Evolutionary conservation across 1,140 invertebrate species (phyloP).

Genomic region (Drosophila subobscura): DNA sequence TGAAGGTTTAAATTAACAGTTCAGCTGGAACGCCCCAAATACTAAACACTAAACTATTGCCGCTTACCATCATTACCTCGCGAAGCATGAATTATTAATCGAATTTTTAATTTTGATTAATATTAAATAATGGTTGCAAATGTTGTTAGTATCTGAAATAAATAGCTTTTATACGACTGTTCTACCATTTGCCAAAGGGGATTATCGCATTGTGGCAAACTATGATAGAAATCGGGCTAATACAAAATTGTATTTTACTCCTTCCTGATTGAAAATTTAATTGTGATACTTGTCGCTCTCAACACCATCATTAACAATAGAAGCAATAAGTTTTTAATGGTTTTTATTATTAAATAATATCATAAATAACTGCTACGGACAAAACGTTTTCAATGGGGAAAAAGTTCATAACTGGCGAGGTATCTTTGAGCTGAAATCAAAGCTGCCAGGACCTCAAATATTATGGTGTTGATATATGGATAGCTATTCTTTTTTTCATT

Average conservation of each 20-base stretch:
- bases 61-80: no score
- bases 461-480: conserved; percentile 16
- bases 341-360: conserved; percentile 71
- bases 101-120: no score
- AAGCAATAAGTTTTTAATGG: conserved; percentile 20
- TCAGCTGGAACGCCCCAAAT: no score
- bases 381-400: conserved; percentile 57
- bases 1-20: no score
- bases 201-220: background rate
- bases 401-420: conserved; percentile 50
- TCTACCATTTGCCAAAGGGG: conserved; percentile 6
- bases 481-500: conserved; percentile 1
- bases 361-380: conserved; percentile 60
- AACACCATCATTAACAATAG: background rate
- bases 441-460: conserved; percentile 5
- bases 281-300: background rate
- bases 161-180: background rate
- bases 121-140: no score
- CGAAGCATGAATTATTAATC: no score
- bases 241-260: background rate
- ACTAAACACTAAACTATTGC: no score
- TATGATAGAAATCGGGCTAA: conserved; percentile 6
- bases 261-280: background rate
- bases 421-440: conserved; percentile 35
- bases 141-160: no score